phyloP scores from a whole-genome alignment of 2,797 vertebrate genomes.

The Etheostoma nigrum region DNA sequence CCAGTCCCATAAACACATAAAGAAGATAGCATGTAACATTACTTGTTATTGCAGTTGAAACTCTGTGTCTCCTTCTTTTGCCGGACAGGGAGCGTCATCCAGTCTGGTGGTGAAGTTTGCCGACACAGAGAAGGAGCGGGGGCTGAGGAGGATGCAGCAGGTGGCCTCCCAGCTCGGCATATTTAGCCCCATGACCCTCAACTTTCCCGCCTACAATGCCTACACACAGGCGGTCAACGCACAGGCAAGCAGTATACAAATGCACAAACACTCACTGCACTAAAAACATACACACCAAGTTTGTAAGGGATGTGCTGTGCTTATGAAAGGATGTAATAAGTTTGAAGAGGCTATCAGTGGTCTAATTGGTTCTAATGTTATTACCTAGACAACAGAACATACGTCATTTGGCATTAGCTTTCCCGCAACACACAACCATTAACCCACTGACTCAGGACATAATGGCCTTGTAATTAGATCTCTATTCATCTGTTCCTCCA shows the following conservation, averaged over 20 bases:
- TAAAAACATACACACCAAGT: conserved; percentile 32
- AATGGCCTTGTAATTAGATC: conserved; percentile 86
- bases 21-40: conserved; percentile 16
- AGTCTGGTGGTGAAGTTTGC: conserved; percentile 97
- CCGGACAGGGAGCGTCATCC: conserved; percentile 91
- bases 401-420: conserved; percentile 85
- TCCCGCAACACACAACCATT: conserved; percentile 84
- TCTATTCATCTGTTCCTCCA: conserved; percentile 84
- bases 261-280: conserved; percentile 30
- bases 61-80: conserved; percentile 13
- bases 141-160: conserved; percentile 94
- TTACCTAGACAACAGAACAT: conserved; percentile 83
- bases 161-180: conserved; percentile 93
- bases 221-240: conserved; percentile 93
- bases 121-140: conserved; percentile 95
- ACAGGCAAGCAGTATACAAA: conserved; percentile 72
- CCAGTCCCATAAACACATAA: conserved; percentile 26
- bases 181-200: conserved; percentile 95
- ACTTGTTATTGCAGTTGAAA: conserved; percentile 32
- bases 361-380: conserved; percentile 82
- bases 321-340: conserved; percentile 83
- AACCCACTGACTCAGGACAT: conserved; percentile 82
- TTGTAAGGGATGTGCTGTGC: conserved; percentile 69
- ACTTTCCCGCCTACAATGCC: conserved; percentile 94
- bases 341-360: conserved; percentile 84